Evolutionary conservation across 2,888 invertebrate genomes (phyloP).

Genomic region (Tolmerus cingulatus): DNA sequence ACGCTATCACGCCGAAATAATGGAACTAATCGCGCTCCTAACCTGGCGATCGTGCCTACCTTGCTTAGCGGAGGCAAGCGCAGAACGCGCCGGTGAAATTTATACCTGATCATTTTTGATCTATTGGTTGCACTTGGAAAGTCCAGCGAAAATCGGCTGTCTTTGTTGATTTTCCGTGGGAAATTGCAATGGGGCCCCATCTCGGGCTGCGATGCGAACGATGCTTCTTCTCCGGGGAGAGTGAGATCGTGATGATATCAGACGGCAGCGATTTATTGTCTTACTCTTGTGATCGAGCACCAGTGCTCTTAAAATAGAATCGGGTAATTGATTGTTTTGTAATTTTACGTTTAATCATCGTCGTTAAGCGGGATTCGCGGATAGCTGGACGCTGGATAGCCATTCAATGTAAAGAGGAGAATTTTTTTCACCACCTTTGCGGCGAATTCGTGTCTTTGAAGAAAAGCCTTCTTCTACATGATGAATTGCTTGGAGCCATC

Average conservation of each 20-base stretch:
- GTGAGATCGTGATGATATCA: constrained; percentile 31
- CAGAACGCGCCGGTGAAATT: constrained; percentile 5
- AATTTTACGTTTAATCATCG: constrained; percentile 36
- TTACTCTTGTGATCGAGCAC: constrained; percentile 24
- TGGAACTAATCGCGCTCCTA: constrained; percentile 3
- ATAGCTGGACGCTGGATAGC: not conserved
- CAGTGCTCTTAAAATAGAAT: constrained; percentile 28
- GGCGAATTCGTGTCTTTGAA: not conserved
- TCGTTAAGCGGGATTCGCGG: not conserved
- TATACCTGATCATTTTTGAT: constrained; percentile 9
- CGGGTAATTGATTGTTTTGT: constrained; percentile 35
- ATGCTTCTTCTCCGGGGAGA: not conserved
- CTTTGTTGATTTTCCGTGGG: constrained; percentile 36
- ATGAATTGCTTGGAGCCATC: not conserved
- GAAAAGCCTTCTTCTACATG: not conserved
- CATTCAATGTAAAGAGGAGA: not conserved
- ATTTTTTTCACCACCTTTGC: not conserved
- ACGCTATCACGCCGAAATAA: not conserved
- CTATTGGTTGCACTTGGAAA: constrained; percentile 18
- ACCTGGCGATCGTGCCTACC: constrained; percentile 2
- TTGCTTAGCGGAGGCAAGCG: not conserved
- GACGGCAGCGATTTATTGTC: constrained; percentile 36
- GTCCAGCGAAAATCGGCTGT: constrained; percentile 9
- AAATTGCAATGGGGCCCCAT: constrained; percentile 10
- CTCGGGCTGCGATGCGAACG: not conserved